These are phyloP conservation scores for Oriolus oriolus DNA, from an alignment of 2,113 vertebrate genomes.

Conservation along the genomic window DNA sequence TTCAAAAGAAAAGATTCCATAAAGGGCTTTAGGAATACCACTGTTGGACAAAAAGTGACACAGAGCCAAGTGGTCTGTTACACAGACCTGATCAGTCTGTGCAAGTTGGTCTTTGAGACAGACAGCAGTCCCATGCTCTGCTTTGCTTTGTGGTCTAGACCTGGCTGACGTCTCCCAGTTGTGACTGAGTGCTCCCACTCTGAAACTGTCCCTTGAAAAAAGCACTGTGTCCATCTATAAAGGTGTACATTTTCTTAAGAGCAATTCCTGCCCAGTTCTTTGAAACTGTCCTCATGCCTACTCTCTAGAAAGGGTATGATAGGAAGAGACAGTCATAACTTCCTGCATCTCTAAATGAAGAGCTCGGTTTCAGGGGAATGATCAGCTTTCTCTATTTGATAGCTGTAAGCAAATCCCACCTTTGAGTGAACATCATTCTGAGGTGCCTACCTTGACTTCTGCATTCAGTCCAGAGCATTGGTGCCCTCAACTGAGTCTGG, in stretches of 20 bases:
- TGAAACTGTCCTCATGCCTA: neutral
- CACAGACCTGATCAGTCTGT: neutral
- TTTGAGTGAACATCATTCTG: neutral
- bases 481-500: neutral
- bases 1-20: neutral
- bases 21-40: neutral
- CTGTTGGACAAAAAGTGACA: neutral
- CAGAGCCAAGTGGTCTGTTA: neutral
- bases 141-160: neutral
- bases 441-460: neutral
- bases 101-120: neutral
- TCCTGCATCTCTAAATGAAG: neutral
- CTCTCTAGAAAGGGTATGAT: neutral
- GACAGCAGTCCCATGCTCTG: neutral
- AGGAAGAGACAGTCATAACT: neutral
- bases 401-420: neutral
- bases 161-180: neutral
- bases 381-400: neutral
- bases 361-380: neutral
- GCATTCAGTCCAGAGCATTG: accelerated
- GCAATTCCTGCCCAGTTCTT: neutral
- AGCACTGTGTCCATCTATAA: neutral
- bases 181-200: neutral
- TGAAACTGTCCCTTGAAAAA: neutral
- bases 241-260: neutral